Evolutionary conservation across 2,113 vertebrate genomes (phyloP).

Genomic region (Oxyura jamaicensis): DNA sequence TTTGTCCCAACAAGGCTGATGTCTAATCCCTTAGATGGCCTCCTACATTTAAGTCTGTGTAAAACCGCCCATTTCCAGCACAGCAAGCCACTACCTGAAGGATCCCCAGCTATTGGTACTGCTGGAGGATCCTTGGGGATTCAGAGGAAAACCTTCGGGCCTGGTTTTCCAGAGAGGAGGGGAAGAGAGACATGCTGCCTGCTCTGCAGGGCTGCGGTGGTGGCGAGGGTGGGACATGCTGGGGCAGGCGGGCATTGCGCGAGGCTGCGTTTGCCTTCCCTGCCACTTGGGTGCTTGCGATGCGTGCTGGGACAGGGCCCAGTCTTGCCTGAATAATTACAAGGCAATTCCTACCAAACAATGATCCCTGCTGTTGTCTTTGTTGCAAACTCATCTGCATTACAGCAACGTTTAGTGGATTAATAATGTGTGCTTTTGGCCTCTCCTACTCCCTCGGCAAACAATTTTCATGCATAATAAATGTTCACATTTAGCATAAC

Average conservation of each 20-base stretch:
- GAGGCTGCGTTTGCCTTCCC: neutral
- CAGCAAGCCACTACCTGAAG: neutral
- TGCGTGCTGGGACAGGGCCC: neutral
- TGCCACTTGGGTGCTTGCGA: rapidly evolving
- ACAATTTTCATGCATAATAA: conserved; percentile 17
- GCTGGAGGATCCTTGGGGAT: neutral
- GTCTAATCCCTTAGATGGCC: neutral
- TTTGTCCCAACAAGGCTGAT: neutral
- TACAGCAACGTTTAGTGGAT: neutral
- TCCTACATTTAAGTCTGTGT: neutral
- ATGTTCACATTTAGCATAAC: neutral
- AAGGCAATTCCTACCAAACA: conserved; percentile 3
- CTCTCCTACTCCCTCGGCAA: conserved; percentile 20
- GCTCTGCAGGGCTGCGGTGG: neutral
- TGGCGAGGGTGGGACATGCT: neutral
- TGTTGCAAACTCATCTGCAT: conserved; percentile 25
- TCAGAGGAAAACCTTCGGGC: neutral
- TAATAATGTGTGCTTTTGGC: conserved; percentile 41
- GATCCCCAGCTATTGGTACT: neutral
- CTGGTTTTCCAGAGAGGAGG: neutral
- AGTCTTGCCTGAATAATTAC: neutral
- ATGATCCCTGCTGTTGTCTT: neutral
- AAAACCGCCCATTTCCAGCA: neutral
- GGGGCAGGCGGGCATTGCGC: rapidly evolving
- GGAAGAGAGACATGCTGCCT: neutral